A percentile compares a stretch with the other conserved stretches of the same genome.
These are phyloP conservation scores for Habroteleia sp. DNA, from an alignment of 2,888 invertebrate species.

Conservation along the genomic window DNA sequence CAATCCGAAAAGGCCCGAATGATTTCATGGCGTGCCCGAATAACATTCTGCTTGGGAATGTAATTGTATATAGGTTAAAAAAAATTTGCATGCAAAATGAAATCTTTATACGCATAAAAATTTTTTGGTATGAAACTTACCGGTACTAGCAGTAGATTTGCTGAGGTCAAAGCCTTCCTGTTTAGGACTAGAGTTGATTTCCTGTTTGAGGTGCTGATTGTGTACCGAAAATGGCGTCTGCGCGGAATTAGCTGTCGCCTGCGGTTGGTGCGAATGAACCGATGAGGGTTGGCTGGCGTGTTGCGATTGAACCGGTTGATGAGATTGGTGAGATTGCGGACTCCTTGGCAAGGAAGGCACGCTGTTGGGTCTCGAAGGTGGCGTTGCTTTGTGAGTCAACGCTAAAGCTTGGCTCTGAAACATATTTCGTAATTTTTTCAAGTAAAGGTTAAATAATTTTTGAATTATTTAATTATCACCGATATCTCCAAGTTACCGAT, in stretches of 20 bases:
- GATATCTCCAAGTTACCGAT: no score
- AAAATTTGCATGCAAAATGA: no score
- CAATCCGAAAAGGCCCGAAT: no score
- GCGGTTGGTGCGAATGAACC: slow-evolving; percentile 71
- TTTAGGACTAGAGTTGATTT: slow-evolving; percentile 82
- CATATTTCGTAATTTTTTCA: no score
- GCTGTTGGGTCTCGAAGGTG: slow-evolving; percentile 80
- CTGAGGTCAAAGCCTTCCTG: slow-evolving; percentile 85
- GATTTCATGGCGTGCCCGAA: no score
- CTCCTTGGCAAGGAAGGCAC: slow-evolving; percentile 78
- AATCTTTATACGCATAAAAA: no score
- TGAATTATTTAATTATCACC: no score
- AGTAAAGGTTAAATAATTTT: no score
- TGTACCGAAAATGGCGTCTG: slow-evolving; percentile 75
- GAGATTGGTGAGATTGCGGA: slow-evolving; percentile 75
- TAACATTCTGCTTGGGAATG: no score
- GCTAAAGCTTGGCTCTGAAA: slow-evolving; percentile 86
- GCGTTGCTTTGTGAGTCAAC: slow-evolving; percentile 83
- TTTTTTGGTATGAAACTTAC: slow-evolving; percentile 79
- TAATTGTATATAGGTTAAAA: no score
- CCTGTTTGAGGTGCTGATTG: slow-evolving; percentile 78
- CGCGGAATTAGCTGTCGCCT: slow-evolving; percentile 58
- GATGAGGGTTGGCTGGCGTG: slow-evolving; percentile 81
- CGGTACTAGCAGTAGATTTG: slow-evolving; percentile 85
- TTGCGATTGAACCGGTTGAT: slow-evolving; percentile 76